These are phyloP conservation scores for Manis crassicaudata DNA, from an alignment of 2,797 vertebrate genomes.

Conservation along the genomic window DNA sequence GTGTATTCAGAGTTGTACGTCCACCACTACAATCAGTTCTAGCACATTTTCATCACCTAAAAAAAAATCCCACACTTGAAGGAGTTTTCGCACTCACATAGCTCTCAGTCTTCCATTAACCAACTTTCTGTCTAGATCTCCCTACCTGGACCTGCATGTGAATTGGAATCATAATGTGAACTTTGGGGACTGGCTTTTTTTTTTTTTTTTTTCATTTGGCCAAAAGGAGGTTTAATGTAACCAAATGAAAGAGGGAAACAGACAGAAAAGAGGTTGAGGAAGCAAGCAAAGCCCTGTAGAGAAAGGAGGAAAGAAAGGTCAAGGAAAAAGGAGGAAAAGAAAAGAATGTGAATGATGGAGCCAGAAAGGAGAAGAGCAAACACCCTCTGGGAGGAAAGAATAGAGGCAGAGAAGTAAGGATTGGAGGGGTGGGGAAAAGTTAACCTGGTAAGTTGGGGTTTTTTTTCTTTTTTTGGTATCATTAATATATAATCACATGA, in stretches of 20 bases:
- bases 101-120: fast-evolving
- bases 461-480: neutral
- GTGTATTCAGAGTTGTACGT: neutral
- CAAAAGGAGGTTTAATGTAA: conserved; percentile 77
- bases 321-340: neutral
- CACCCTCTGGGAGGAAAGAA: neutral
- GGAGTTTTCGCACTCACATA: neutral
- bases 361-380: neutral
- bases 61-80: fast-evolving
- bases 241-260: conserved; percentile 19
- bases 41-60: neutral
- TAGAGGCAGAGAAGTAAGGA: neutral
- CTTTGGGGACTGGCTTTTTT: fast-evolving
- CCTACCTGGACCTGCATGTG: fast-evolving
- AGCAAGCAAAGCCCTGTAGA: neutral
- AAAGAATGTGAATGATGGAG: neutral
- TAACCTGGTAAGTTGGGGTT: too few species aligned
- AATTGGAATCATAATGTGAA: fast-evolving
- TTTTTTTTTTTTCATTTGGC: conserved; percentile 32
- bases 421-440: too few species aligned
- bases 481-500: too few species aligned
- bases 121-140: fast-evolving
- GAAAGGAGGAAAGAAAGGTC: neutral
- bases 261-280: neutral
- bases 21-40: neutral